Percentiles rank a stretch among this genome's conserved stretches.
phyloP scores from a whole-genome alignment of 2,888 invertebrate genomes.

The Leptinotarsa juncta region DNA sequence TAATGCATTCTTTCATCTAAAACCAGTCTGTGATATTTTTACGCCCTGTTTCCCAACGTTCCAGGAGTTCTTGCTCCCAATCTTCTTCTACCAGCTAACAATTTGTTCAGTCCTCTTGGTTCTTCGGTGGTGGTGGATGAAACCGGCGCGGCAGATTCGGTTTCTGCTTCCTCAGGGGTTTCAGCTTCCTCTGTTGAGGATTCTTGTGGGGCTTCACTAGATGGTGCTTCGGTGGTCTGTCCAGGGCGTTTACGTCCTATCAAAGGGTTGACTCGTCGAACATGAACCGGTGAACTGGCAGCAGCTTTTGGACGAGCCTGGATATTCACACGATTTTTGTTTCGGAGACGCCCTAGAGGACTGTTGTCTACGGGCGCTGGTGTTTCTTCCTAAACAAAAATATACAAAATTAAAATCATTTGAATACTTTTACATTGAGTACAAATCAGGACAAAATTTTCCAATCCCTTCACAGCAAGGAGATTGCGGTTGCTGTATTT shows the following conservation, averaged over 20 bases:
- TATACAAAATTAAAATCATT: neutral
- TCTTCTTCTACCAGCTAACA: conserved; percentile 78
- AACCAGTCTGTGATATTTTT: conserved; percentile 29
- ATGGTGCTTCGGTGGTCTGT: conserved; percentile 59
- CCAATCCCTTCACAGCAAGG: too few species aligned
- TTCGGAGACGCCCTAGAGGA: conserved; percentile 64
- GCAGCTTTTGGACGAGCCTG: conserved; percentile 67
- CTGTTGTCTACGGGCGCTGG: conserved; percentile 59
- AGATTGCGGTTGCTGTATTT: too few species aligned
- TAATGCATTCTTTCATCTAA: conserved; percentile 18
- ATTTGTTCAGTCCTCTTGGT: conserved; percentile 74
- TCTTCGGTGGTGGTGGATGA: conserved; percentile 62
- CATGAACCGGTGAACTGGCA: conserved; percentile 68
- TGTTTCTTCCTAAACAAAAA: conserved; percentile 52
- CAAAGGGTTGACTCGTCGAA: conserved; percentile 70
- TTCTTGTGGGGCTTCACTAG: conserved; percentile 56
- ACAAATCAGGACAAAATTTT: neutral
- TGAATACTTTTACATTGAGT: neutral
- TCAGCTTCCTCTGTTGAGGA: conserved; percentile 52
- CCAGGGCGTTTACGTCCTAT: conserved; percentile 67
- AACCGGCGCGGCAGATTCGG: conserved; percentile 50
- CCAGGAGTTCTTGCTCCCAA: conserved; percentile 72
- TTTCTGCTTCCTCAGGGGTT: conserved; percentile 52
- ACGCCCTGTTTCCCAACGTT: conserved; percentile 41
- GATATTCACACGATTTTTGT: conserved; percentile 66